Evolutionary conservation across 2,113 vertebrate genomes (phyloP), one percentile per base, ranked within the genome.

Genomic region (Polypterus senegalus): DNA sequence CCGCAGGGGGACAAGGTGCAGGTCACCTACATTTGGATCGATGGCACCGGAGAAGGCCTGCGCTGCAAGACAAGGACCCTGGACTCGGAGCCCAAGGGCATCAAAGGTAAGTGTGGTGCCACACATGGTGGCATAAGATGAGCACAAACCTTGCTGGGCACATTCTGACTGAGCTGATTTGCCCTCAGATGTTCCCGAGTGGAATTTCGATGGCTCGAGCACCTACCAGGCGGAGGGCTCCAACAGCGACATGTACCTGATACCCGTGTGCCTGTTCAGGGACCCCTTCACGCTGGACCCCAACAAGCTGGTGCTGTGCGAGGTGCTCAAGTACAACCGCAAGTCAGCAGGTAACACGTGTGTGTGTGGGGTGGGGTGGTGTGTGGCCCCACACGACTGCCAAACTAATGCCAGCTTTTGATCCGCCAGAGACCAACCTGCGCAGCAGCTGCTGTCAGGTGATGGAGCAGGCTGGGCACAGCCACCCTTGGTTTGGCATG

Each of bases 161-260:
- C 27, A 27, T 27, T 27, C 27, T 27, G 27, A 7, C 27, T 10
- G 46, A 7, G 46, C 61, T 54, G 44, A 4, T 7, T 1, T 63
- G 9, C 44, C 60, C 49, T 46, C 71, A 91, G 89, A 91, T 1
- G 67, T 91, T 1, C 71, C 81, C 0, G 85, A 89, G 69, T 91
- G 89, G 89, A 89, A 88, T 71, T 90, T 88, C 0, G 79, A 81
- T 9, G 80, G 84, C 8, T 78, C 82, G 66, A 90, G 87, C 67
- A 89, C 88, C 0, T 74, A 69, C 0, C 91, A 92, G 72, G 66
- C 88, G 0, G 69, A 85, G 60, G 86, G 83, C 27, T 83, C 82
- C 65, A 88, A 92, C 81, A 95, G 91, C 0, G 91, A 95, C 76
- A 92, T 92, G 90, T 89, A 86, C 76, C 67, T 77, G 49, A 54